Evolutionary conservation across 2,797 vertebrate species (phyloP).

Genomic region (Chelonia mydas): DNA sequence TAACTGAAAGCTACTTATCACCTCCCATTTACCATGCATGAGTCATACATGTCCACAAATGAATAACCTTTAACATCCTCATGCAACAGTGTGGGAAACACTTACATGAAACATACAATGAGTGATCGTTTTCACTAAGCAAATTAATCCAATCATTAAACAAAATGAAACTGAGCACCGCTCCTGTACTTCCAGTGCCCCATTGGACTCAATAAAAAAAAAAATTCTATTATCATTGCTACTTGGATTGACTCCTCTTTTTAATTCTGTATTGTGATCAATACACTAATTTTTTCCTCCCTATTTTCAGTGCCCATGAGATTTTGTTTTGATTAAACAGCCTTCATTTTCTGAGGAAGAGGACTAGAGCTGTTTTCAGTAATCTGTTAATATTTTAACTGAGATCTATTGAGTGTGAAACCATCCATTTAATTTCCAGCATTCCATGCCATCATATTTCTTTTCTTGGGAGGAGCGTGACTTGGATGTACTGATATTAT

Average conservation of each 20-base stretch:
- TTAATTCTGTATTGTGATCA: neutral
- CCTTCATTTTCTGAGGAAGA: neutral
- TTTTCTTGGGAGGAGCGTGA: neutral
- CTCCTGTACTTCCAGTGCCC: neutral
- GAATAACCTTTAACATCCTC: neutral
- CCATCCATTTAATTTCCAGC: neutral
- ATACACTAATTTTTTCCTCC: neutral
- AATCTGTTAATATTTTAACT: neutral
- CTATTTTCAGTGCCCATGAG: fast-evolving
- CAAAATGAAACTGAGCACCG: neutral
- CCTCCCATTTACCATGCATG: neutral
- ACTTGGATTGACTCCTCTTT: neutral
- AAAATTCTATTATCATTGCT: neutral
- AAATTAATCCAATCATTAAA: neutral
- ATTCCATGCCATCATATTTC: neutral
- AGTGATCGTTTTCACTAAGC: neutral
- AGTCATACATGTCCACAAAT: neutral
- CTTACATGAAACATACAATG: neutral
- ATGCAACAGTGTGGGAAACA: neutral
- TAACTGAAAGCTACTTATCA: neutral
- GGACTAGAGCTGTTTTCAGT: neutral
- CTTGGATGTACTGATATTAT: neutral
- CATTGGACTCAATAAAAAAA: neutral
- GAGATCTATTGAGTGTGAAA: neutral
- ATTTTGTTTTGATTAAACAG: neutral